A percentile compares a stretch with the other conserved stretches of the same genome.
These are phyloP conservation scores for Prinia subflava DNA, from an alignment of 2,113 vertebrate species.

Conservation along the genomic window DNA sequence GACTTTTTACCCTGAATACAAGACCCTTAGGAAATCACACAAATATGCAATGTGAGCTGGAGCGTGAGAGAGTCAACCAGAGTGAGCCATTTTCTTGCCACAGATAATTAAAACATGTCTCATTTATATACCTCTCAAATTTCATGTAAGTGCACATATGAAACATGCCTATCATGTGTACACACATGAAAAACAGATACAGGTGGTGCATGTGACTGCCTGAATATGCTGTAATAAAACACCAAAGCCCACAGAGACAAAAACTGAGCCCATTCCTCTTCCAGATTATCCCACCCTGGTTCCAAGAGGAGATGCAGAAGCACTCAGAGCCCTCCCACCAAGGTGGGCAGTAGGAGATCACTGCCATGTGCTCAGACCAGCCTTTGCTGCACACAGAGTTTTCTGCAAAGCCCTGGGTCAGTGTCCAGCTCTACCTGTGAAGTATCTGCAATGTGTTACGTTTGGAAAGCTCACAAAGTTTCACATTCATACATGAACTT, in stretches of 20 bases:
- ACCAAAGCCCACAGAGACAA: background rate
- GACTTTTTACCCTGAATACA: accelerated
- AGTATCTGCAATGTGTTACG: background rate
- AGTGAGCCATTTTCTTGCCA: background rate
- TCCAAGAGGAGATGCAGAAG: background rate
- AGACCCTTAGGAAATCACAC: background rate
- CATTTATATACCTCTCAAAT: background rate
- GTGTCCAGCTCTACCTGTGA: background rate
- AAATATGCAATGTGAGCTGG: background rate
- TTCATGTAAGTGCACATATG: too few species aligned
- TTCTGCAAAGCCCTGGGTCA: background rate
- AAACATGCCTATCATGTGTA: too few species aligned
- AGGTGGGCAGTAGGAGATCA: background rate
- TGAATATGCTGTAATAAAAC: background rate
- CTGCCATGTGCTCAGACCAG: background rate
- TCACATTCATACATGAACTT: background rate
- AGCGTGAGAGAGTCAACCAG: background rate
- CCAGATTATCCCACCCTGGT: background rate
- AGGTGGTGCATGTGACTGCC: background rate
- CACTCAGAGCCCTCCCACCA: background rate
- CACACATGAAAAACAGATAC: background rate
- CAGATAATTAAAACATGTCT: background rate
- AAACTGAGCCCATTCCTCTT: background rate
- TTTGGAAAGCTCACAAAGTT: background rate
- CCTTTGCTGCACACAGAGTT: background rate